These are phyloP conservation scores for Psittacus erithacus DNA, from an alignment of 2,113 vertebrate species.

Conservation along the genomic window DNA sequence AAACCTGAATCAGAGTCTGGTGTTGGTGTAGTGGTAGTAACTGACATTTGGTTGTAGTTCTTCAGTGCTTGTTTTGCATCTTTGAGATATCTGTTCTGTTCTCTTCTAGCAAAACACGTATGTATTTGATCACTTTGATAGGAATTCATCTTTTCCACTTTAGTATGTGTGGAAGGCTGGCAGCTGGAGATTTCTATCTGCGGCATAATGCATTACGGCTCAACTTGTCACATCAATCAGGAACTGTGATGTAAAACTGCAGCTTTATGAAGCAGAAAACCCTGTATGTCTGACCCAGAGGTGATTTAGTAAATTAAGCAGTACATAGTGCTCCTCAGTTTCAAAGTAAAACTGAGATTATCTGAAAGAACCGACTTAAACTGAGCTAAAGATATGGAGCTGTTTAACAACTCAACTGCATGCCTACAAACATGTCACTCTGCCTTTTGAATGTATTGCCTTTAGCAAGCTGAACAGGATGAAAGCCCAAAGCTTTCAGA, in stretches of 20 bases:
- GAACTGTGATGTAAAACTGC: not conserved
- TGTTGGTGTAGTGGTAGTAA: not conserved
- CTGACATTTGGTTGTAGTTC: not conserved
- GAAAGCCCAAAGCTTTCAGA: not conserved
- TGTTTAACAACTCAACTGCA: not conserved
- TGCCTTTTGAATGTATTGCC: not conserved
- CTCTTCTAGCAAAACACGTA: not conserved
- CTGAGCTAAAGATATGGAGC: not conserved
- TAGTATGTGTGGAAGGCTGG: not conserved
- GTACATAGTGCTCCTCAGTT: not conserved
- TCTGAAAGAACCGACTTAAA: not conserved
- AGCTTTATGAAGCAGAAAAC: not conserved
- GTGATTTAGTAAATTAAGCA: not conserved
- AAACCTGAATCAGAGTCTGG: not conserved
- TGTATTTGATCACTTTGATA: slow-evolving; percentile 10
- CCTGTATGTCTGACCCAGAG: not conserved
- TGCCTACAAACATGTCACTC: not conserved
- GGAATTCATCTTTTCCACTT: not conserved
- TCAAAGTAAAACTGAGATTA: not conserved
- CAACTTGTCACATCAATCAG: not conserved
- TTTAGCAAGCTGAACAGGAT: not conserved
- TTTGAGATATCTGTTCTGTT: not conserved
- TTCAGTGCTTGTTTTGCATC: not conserved
- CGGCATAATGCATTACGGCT: not conserved
- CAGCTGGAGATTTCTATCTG: not conserved